phyloP scores from a whole-genome alignment of 2,113 vertebrate genomes.

The Hypomesus transpacificus region DNA sequence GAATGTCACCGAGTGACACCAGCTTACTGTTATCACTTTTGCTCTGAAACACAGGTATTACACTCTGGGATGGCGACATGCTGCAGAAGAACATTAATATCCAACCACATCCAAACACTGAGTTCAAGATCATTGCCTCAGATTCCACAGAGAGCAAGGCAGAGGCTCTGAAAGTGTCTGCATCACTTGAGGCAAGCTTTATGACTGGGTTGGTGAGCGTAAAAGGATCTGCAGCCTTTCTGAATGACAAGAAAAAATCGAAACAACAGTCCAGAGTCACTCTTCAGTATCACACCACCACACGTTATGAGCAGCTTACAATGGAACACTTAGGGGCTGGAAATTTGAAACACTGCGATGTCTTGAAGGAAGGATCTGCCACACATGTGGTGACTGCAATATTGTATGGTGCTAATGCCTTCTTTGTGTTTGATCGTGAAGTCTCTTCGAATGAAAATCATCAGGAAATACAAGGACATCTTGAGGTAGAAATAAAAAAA shows the following conservation, averaged over 20 bases:
- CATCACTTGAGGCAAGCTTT: constrained; percentile 45
- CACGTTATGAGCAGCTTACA: constrained; percentile 34
- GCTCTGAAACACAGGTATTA: constrained; percentile 31
- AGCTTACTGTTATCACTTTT: neutral
- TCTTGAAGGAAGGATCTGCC: constrained; percentile 38
- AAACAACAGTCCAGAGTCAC: constrained; percentile 43
- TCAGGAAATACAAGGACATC: constrained; percentile 26
- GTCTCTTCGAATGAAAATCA: constrained; percentile 22
- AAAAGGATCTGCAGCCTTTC: constrained; percentile 38
- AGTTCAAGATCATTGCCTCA: constrained; percentile 42
- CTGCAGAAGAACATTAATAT: constrained; percentile 30
- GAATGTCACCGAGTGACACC: too few relatives aligned
- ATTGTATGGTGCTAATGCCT: constrained; percentile 43
- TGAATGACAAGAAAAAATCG: constrained; percentile 45
- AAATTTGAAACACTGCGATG: constrained; percentile 32
- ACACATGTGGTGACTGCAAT: constrained; percentile 47
- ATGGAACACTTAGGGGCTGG: constrained; percentile 43
- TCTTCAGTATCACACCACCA: constrained; percentile 34
- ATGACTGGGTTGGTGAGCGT: constrained; percentile 37
- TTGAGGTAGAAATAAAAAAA: constrained; percentile 28
- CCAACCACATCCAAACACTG: constrained; percentile 26
- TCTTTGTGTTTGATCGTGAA: constrained; percentile 50
- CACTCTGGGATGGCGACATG: constrained; percentile 35
- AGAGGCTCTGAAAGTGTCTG: constrained; percentile 31
- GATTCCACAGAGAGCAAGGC: constrained; percentile 43